Evolutionary conservation across 1,140 invertebrate species (phyloP).

Genomic region (Pogonomyrmex barbatus): DNA sequence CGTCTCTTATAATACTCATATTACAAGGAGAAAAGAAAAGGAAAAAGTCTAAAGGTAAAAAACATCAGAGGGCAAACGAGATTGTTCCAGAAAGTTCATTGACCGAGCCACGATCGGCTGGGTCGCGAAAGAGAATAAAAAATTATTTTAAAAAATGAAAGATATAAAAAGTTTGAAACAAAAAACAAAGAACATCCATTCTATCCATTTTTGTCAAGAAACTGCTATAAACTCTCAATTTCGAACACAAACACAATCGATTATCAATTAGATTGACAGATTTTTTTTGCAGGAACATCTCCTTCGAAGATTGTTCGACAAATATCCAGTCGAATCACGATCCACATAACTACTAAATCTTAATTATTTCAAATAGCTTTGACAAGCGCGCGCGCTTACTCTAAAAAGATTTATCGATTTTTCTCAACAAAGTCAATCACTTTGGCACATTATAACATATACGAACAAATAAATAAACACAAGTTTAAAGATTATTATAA

Average conservation of each 20-base stretch:
- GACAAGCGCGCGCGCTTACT: not conserved
- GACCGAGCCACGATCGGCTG: slow-evolving; percentile 71
- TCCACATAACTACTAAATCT: slow-evolving; percentile 60
- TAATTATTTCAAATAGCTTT: slow-evolving; percentile 65
- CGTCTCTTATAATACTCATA: slow-evolving; percentile 51
- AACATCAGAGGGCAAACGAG: slow-evolving; percentile 71
- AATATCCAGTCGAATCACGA: slow-evolving; percentile 64
- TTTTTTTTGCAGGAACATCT: slow-evolving; percentile 26
- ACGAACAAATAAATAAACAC: not conserved
- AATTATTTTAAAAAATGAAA: slow-evolving; percentile 57
- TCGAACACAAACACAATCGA: slow-evolving; percentile 64
- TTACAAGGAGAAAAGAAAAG: slow-evolving; percentile 57
- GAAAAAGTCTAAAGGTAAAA: slow-evolving; percentile 43
- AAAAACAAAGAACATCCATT: slow-evolving; percentile 59
- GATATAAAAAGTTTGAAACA: not conserved
- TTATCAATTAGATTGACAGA: slow-evolving; percentile 53
- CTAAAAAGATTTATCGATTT: slow-evolving; percentile 12
- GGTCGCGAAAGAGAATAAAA: slow-evolving; percentile 66
- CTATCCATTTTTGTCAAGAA: slow-evolving; percentile 64
- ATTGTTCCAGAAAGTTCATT: slow-evolving; percentile 75
- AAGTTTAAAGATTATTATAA: not conserved
- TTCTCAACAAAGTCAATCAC: not conserved
- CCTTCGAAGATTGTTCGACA: slow-evolving; percentile 12
- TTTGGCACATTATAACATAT: too few species aligned
- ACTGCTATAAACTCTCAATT: slow-evolving; percentile 69